Evolutionary conservation across 1,140 invertebrate species (phyloP).

Genomic region (Capitella teleta): DNA sequence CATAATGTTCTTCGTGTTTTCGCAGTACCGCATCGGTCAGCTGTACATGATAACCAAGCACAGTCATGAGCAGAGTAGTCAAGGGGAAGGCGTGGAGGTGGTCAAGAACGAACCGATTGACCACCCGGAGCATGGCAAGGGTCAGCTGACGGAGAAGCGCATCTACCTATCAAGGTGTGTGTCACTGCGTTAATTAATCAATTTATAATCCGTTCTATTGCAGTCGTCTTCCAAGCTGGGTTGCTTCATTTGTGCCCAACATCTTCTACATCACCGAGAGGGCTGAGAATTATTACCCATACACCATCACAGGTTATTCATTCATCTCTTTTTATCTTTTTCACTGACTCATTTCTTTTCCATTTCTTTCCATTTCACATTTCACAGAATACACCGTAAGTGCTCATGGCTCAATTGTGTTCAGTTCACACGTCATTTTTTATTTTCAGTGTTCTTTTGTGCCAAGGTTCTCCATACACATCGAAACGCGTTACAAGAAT

Average conservation of each 20-base stretch:
- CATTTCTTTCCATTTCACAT: too few relatives aligned
- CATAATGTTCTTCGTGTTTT: conserved; percentile 13
- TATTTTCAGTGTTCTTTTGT: conserved; percentile 90
- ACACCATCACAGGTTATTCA: conserved; percentile 67
- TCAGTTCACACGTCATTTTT: too few relatives aligned
- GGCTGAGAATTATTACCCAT: conserved; percentile 91
- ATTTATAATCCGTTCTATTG: not conserved
- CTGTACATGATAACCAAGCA: conserved; percentile 90
- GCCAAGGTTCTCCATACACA: conserved; percentile 74
- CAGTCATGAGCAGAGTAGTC: conserved; percentile 76
- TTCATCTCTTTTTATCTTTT: conserved; percentile 10
- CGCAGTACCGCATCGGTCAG: conserved; percentile 79
- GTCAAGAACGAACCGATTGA: conserved; percentile 68
- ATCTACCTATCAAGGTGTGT: conserved; percentile 75
- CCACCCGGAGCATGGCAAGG: conserved; percentile 66
- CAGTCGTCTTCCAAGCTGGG: conserved; percentile 80
- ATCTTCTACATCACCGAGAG: conserved; percentile 90
- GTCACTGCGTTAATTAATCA: not conserved
- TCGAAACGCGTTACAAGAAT: conserved; percentile 80
- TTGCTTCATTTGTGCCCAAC: conserved; percentile 72
- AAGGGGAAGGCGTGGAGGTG: conserved; percentile 85
- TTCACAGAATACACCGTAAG: too few relatives aligned
- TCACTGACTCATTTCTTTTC: not conserved
- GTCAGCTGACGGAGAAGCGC: conserved; percentile 82
- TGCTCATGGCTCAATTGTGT: too few relatives aligned